Evolutionary conservation across 2,797 vertebrate species (phyloP).

Genomic region (Poecilia wingei): DNA sequence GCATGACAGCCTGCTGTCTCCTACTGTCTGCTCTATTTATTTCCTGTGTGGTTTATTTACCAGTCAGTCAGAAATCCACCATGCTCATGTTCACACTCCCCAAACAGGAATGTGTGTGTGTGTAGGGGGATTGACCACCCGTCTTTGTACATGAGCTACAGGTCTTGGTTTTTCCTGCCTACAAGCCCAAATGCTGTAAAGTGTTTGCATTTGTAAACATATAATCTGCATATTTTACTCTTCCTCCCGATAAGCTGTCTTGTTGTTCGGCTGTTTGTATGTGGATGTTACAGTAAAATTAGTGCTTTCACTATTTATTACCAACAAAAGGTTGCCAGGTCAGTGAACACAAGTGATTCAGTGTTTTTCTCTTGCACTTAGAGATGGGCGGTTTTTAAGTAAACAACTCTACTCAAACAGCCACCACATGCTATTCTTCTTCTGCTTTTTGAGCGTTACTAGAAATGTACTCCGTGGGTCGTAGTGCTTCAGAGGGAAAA

Average conservation of each 20-base stretch:
- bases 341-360: background rate
- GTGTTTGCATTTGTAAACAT: background rate
- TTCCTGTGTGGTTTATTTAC: slow-evolving; percentile 59
- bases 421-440: background rate
- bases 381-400: background rate
- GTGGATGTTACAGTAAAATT: background rate
- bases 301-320: background rate
- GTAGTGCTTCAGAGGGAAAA: too few species aligned
- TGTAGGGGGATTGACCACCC: slow-evolving; percentile 7
- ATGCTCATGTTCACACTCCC: slow-evolving; percentile 59
- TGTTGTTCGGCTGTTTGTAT: background rate
- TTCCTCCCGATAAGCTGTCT: background rate
- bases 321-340: background rate
- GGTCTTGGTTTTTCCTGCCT: slow-evolving; percentile 18
- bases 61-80: slow-evolving; percentile 61
- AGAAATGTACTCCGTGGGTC: background rate
- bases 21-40: slow-evolving; percentile 64
- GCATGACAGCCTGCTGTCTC: slow-evolving; percentile 59
- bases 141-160: slow-evolving; percentile 2
- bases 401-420: background rate
- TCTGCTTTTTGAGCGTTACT: background rate
- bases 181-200: background rate
- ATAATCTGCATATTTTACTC: slow-evolving; percentile 1
- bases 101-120: slow-evolving; percentile 43
- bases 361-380: background rate